phyloP scores from a whole-genome alignment of 2,797 vertebrate genomes.

The Toxotes lorentzi region DNA sequence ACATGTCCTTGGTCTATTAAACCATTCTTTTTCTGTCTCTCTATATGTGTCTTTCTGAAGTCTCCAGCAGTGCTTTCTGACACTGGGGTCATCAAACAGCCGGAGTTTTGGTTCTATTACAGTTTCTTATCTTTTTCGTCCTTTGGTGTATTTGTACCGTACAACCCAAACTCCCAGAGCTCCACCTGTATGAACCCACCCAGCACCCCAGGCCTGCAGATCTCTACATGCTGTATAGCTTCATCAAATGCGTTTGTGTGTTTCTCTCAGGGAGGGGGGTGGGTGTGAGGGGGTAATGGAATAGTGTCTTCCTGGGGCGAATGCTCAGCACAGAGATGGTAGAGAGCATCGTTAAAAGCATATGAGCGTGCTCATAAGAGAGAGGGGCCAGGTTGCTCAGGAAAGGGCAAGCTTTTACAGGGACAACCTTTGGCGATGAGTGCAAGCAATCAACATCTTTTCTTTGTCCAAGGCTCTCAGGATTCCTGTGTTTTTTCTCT shows the following conservation, averaged over 20 bases:
- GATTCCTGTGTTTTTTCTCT: conserved; percentile 42
- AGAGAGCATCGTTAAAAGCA: conserved; percentile 79
- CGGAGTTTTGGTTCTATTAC: conserved; percentile 48
- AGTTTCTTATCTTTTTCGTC: conserved; percentile 3
- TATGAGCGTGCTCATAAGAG: conserved; percentile 65
- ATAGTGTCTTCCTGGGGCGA: conserved; percentile 69
- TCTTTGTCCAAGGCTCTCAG: conserved; percentile 68
- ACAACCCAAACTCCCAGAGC: conserved; percentile 37
- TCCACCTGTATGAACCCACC: conserved; percentile 54
- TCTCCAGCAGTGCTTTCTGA: conserved; percentile 31
- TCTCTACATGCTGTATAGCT: conserved; percentile 29
- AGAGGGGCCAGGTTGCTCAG: conserved; percentile 64
- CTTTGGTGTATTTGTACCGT: conserved; percentile 26
- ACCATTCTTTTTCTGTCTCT: conserved; percentile 9
- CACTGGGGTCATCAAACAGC: conserved; percentile 41
- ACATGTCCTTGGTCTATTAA: conserved; percentile 12
- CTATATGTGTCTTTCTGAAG: conserved; percentile 21
- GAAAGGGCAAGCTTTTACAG: conserved; percentile 79
- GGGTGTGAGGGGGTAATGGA: conserved; percentile 57
- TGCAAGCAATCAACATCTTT: conserved; percentile 77
- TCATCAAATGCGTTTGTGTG: conserved; percentile 61
- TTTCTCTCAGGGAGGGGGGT: conserved; percentile 34
- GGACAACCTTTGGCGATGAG: conserved; percentile 73
- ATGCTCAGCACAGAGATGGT: conserved; percentile 55
- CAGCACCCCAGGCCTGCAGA: conserved; percentile 38